A percentile compares a stretch with the other conserved stretches of the same genome.
phyloP scores from a whole-genome alignment of 2,113 vertebrate genomes.

The Galbula dea region DNA sequence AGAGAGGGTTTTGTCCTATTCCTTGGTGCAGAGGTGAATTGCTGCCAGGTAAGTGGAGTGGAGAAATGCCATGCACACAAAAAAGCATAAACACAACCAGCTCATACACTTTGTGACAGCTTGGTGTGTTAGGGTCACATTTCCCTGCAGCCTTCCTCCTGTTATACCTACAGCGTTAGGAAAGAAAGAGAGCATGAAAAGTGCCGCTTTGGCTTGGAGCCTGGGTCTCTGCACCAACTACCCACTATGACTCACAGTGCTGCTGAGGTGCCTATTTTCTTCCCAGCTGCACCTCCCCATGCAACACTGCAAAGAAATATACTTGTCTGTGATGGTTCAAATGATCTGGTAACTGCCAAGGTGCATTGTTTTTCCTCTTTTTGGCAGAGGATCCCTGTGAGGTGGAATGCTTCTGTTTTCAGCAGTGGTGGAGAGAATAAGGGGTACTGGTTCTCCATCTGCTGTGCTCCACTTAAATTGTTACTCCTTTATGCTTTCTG shows the following conservation, averaged over 20 bases:
- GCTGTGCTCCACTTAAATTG: slow-evolving; percentile 28
- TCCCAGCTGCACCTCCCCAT: not conserved
- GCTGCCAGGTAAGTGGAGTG: fast-evolving
- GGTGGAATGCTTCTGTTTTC: slow-evolving; percentile 2
- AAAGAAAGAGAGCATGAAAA: not conserved
- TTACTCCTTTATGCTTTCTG: slow-evolving; percentile 30
- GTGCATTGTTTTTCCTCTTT: not conserved
- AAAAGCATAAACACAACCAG: not conserved
- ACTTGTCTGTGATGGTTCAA: not conserved
- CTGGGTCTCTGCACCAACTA: not conserved
- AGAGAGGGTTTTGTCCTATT: not conserved
- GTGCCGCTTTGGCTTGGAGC: not conserved
- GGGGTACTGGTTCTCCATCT: slow-evolving; percentile 36
- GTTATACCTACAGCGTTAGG: not conserved
- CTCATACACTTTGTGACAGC: not conserved
- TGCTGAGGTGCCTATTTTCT: not conserved
- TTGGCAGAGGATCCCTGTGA: not conserved
- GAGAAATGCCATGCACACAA: not conserved
- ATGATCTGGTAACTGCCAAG: not conserved
- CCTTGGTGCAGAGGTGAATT: not conserved
- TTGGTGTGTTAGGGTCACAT: not conserved
- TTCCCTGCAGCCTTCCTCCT: not conserved
- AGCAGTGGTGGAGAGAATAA: not conserved
- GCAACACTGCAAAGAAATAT: not conserved
- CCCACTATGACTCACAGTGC: not conserved